Conservation (phyloP, 2,113 vertebrate species). For the Athene cunicularia region DNA sequence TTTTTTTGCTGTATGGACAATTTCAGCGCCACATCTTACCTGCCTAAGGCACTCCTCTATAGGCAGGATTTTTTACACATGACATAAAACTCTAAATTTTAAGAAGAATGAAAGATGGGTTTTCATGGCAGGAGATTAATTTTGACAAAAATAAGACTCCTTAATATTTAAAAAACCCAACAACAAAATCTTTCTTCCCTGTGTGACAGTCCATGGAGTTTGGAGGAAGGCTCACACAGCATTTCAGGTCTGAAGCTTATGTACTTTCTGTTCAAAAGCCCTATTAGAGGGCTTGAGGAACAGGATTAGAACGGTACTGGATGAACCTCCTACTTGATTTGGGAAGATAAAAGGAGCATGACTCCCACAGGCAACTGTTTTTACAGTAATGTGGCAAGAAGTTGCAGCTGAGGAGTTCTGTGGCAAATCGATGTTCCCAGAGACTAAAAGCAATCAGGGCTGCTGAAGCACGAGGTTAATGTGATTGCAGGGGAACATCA, state of each 20-base stretch:
- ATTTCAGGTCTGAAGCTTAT: background rate
- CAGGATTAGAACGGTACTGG: background rate
- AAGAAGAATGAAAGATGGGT: background rate
- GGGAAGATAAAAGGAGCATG: background rate
- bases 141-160: background rate
- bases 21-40: background rate
- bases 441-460: background rate
- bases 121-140: background rate
- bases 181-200: background rate
- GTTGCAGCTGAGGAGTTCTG: background rate
- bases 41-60: background rate
- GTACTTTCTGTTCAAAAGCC: background rate
- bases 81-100: background rate
- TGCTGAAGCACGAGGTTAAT: background rate
- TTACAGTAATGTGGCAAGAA: background rate
- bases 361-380: background rate
- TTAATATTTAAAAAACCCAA: background rate
- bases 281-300: background rate
- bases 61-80: background rate
- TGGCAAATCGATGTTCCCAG: background rate
- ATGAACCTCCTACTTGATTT: background rate
- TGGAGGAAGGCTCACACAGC: background rate
- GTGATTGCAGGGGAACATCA: background rate
- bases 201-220: fast-evolving
- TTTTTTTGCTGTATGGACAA: background rate